Evolutionary conservation across 2,888 invertebrate species (phyloP), one percentile per base, ranked within the genome.

Genomic region (Phanerotoma sp.): DNA sequence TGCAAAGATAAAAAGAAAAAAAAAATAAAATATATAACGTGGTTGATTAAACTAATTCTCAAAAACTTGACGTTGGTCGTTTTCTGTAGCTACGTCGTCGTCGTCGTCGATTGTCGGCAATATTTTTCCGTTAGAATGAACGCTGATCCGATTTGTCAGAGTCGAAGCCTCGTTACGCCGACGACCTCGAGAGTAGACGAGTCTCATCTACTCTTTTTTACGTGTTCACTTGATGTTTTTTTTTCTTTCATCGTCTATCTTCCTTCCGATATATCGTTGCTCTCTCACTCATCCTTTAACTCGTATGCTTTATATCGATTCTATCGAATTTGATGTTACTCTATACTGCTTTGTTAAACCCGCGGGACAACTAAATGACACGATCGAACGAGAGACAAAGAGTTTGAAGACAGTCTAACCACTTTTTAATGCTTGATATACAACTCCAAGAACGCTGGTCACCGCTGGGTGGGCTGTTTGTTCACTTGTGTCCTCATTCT

Each of bases 131-230:
- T 57, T 57, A 42, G 56, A 59, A 50, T 60, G 61, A 59, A 57
- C 56, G 45, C 62, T 61, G 61, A 62, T 62, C 61, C 61, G 61
- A 62, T 62, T 62, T 61, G 61, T 62, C 58, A 59, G 59, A 61
- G 57, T 30, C 54, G 57, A 56, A 42, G 57, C 44, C 54, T 62
- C 56, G 60, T 58, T 60, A 61, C 56, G 51, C 58, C 56, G 41
- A 46, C 47, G 53, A 53, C 47, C 53, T 53, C 47, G 40, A 47
- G 47, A 47, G 22, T 46, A 47, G 52, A 52, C 40, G 30, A 46
- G 22, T 40, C 33, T 30, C 40, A 11, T 22, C 5, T 30, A 18
- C 6, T 47, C 15, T 42, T 16, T 10, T 20, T 42, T 35, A 21
- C 35, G 21, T 47, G 15, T 16, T 25, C 21, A 20, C 33, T 25